Evolutionary conservation across 2,113 vertebrate genomes (phyloP), one percentile per base, ranked within the genome.

Genomic region (Pseudonaja textilis): DNA sequence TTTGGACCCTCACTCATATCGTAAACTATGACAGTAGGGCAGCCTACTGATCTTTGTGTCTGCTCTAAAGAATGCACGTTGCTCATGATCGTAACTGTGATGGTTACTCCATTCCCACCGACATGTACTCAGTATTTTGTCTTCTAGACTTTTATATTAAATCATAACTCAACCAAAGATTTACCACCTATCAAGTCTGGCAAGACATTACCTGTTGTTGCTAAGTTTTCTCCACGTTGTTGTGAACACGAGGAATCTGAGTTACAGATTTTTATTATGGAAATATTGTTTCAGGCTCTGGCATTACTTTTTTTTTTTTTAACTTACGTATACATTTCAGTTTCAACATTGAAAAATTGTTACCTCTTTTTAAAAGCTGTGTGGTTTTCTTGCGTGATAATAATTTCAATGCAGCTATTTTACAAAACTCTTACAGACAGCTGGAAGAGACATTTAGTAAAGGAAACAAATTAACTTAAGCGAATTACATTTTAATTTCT

Each of bases 91-190:
- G 94, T 93, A 29, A 9, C 4, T 94, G n/a, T 14, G 93, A 57
- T 90, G 91, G 93, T 94, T 91, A 92, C 95, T 94, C 91, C 88
- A 55, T 92, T 92, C 95, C 87, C 96, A 97, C 91, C 12, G 11
- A n/a, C 92, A 95, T 81, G 91, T 93, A 47, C 95, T 54, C 90
- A 93, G 86, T 86, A 94, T 94, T 95, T 81, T 42, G 93, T 29
- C 92, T 45, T 94, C 55, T 59, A 93, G 93, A 90, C 61, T 45
- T 50, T 95, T 92, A 96, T 96, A 95, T 11, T 61, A 93, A 96
- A 91, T 92, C 93, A 93, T 95, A 96, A 96, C 94, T 95, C 92
- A 95, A 95, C 95, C 61, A 95, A 95, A 93, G 90, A 93, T 95
- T 95, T 97, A 93, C 89, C 94, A 94, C 90, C 90, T 91, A 95